A percentile compares a stretch with the other conserved stretches of the same genome.
These are phyloP conservation scores for Zaprionus camerounensis DNA, from an alignment of 1,140 invertebrate genomes.

Conservation along the genomic window DNA sequence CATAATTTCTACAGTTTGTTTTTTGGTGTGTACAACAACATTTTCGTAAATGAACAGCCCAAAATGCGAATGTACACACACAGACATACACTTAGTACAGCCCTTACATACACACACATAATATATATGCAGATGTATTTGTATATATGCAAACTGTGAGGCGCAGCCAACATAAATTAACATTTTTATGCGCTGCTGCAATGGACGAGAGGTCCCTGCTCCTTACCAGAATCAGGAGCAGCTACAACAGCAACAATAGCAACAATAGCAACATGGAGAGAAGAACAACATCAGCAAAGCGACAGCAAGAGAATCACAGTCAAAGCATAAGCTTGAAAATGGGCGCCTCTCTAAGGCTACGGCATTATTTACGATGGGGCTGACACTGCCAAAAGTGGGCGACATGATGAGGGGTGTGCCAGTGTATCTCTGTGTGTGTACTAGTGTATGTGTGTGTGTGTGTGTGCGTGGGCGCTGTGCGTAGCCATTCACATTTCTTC, in stretches of 20 bases:
- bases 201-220: constrained; percentile 53
- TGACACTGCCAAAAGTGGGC: constrained; percentile 47
- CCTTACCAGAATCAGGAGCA: constrained; percentile 8
- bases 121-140: constrained; percentile 25
- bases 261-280: neutral
- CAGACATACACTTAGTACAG: constrained; percentile 4
- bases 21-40: constrained; percentile 31
- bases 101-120: constrained; percentile 8
- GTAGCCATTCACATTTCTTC: constrained; percentile 71
- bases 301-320: constrained; percentile 46
- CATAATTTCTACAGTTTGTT: neutral
- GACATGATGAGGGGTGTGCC: constrained; percentile 24
- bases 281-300: constrained; percentile 1
- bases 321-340: constrained; percentile 56
- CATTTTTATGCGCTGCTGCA: constrained; percentile 79
- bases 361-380: constrained; percentile 75
- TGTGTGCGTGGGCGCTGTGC: constrained; percentile 30
- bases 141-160: constrained; percentile 67
- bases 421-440: neutral
- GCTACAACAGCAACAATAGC: constrained; percentile 5
- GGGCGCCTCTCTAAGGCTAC: constrained; percentile 68
- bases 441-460: constrained; percentile 12
- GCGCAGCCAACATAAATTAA: constrained; percentile 78
- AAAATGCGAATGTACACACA: constrained; percentile 18
- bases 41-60: constrained; percentile 43